These are phyloP conservation scores for Platycercus adscitus DNA, from an alignment of 2,113 vertebrate species.

Conservation along the genomic window DNA sequence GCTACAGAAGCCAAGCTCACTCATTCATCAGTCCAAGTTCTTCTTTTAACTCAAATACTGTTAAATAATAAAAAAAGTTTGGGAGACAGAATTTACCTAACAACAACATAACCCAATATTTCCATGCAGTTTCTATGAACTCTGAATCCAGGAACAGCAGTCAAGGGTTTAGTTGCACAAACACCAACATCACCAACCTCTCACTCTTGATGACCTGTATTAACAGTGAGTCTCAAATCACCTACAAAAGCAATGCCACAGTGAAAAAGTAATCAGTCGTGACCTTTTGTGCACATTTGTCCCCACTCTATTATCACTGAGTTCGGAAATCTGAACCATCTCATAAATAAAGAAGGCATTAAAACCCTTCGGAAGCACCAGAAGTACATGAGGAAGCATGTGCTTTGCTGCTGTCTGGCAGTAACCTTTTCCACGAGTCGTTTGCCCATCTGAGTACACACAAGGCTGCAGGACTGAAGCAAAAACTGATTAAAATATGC, in stretches of 20 bases:
- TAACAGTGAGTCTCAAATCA: not conserved
- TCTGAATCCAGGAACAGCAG: not conserved
- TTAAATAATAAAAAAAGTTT: not conserved
- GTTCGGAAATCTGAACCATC: not conserved
- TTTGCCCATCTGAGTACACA: not conserved
- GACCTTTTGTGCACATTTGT: not conserved
- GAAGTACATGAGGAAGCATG: rapidly evolving
- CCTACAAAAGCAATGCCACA: not conserved
- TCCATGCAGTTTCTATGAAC: not conserved
- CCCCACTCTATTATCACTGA: not conserved
- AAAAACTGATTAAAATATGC: not conserved
- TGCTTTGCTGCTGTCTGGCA: not conserved
- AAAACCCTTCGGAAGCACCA: not conserved
- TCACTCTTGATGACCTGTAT: not conserved
- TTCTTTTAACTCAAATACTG: not conserved
- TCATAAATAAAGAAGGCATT: not conserved
- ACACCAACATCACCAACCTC: not conserved
- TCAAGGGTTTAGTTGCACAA: not conserved
- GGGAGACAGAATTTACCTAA: not conserved
- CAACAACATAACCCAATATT: not conserved
- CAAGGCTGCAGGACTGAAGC: not conserved
- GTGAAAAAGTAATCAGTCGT: conserved; percentile 11
- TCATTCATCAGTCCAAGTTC: not conserved
- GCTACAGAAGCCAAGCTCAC: not conserved
- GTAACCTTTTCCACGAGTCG: not conserved